phyloP scores from a whole-genome alignment of 2,113 vertebrate genomes.

The Lontra canadensis region DNA sequence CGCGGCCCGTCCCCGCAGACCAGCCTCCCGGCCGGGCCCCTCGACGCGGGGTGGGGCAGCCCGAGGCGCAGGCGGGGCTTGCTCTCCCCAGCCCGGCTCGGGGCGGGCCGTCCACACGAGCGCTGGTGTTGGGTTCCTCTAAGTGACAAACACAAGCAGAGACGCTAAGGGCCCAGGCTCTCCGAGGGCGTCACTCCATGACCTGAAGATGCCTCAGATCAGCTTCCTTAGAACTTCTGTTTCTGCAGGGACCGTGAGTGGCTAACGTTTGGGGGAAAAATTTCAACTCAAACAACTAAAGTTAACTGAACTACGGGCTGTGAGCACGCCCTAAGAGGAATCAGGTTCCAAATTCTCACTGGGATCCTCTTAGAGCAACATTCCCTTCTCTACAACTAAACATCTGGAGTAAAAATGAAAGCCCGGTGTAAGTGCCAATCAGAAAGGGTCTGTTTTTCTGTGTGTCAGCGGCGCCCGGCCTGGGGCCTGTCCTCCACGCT shows the following conservation, averaged over 20 bases:
- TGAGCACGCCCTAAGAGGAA: not conserved
- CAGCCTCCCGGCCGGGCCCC: slow-evolving; percentile 27
- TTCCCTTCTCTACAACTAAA: slow-evolving; percentile 58
- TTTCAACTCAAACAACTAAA: slow-evolving; percentile 75
- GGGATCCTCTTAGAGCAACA: not conserved
- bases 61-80: not conserved
- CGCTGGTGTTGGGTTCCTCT: slow-evolving; percentile 64
- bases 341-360: not conserved
- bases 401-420: slow-evolving; percentile 43
- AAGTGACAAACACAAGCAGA: slow-evolving; percentile 7
- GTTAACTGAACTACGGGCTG: not conserved
- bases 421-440: slow-evolving; percentile 44
- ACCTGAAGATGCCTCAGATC: slow-evolving; percentile 73
- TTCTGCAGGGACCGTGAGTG: slow-evolving; percentile 76
- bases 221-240: slow-evolving; percentile 35
- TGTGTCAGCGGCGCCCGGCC: not conserved
- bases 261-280: slow-evolving; percentile 77
- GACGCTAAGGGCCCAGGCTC: slow-evolving; percentile 46
- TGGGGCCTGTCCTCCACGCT: slow-evolving; percentile 46
- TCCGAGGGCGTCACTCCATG: slow-evolving; percentile 59
- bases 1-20: not conserved
- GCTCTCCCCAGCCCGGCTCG: slow-evolving; percentile 24
- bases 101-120: slow-evolving; percentile 45
- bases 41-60: not conserved
- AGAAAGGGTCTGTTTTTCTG: slow-evolving; percentile 45